A percentile compares a stretch with the other conserved stretches of the same genome.
Evolutionary conservation across 2,113 vertebrate species (phyloP).

Genomic region (Lathamus discolor): DNA sequence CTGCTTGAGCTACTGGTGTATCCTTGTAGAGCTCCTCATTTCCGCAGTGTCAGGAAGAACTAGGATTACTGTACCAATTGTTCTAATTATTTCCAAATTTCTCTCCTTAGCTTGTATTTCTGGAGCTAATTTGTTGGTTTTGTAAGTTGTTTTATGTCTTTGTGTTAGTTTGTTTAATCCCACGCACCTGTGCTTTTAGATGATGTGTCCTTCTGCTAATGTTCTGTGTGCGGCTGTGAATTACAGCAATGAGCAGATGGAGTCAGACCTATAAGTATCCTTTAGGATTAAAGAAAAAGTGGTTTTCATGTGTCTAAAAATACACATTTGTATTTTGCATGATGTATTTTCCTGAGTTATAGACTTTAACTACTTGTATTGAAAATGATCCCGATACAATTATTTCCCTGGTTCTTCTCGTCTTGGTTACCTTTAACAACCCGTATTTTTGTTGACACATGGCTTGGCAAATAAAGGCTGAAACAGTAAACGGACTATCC

Average conservation of each 20-base stretch:
- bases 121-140: neutral
- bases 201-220: neutral
- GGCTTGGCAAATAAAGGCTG: slow-evolving; percentile 39
- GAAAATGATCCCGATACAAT: neutral
- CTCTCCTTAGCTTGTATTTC: neutral
- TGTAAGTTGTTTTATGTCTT: neutral
- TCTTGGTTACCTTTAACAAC: neutral
- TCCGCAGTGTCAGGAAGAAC: neutral
- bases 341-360: neutral
- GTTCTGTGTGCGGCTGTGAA: neutral
- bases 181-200: neutral
- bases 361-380: neutral
- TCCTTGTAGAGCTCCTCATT: neutral
- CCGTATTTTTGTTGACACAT: neutral
- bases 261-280: neutral
- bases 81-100: neutral
- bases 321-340: neutral
- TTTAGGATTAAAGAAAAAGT: neutral
- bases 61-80: neutral
- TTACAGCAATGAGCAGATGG: neutral
- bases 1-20: neutral
- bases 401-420: neutral
- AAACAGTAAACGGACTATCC: neutral
- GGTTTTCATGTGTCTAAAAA: neutral
- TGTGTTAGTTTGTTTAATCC: neutral